A percentile compares a stretch with the other conserved stretches of the same genome.
These are phyloP conservation scores for Gortyna flavago DNA, from an alignment of 2,888 invertebrate genomes.

Conservation along the genomic window DNA sequence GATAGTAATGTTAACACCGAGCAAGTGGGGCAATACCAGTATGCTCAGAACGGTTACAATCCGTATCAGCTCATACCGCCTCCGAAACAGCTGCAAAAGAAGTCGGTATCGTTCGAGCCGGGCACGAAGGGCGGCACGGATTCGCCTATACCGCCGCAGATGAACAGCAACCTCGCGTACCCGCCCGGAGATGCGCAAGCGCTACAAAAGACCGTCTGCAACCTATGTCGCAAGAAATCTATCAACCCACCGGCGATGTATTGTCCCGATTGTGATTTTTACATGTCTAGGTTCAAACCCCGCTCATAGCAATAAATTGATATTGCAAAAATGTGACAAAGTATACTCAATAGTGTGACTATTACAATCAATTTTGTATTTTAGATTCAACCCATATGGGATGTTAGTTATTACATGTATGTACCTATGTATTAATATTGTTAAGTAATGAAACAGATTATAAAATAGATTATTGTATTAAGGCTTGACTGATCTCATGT, in stretches of 20 bases:
- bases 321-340: conserved; percentile 38
- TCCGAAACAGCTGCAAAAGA: conserved; percentile 92
- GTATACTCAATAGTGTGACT: conserved; percentile 61
- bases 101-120: conserved; percentile 93
- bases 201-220: conserved; percentile 92
- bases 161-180: conserved; percentile 77
- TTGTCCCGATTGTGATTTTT: conserved; percentile 97
- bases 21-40: conserved; percentile 78
- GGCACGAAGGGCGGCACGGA: conserved; percentile 92
- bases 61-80: conserved; percentile 92
- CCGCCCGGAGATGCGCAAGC: conserved; percentile 72
- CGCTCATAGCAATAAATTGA: conserved; percentile 84
- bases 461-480: conserved; percentile 62
- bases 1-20: conserved; percentile 76
- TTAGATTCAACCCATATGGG: conserved; percentile 53
- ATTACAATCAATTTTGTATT: conserved; percentile 43
- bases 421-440: conserved; percentile 64
- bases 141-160: conserved; percentile 85
- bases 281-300: conserved; percentile 95
- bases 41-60: conserved; percentile 82
- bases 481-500: conserved; percentile 70
- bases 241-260: conserved; percentile 94
- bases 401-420: conserved; percentile 57
- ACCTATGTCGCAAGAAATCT: conserved; percentile 96
- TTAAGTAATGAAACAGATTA: conserved; percentile 60